Base-by-base conservation (phyloP, 2,888 invertebrate species). In the Drosophila borborema region DNA sequence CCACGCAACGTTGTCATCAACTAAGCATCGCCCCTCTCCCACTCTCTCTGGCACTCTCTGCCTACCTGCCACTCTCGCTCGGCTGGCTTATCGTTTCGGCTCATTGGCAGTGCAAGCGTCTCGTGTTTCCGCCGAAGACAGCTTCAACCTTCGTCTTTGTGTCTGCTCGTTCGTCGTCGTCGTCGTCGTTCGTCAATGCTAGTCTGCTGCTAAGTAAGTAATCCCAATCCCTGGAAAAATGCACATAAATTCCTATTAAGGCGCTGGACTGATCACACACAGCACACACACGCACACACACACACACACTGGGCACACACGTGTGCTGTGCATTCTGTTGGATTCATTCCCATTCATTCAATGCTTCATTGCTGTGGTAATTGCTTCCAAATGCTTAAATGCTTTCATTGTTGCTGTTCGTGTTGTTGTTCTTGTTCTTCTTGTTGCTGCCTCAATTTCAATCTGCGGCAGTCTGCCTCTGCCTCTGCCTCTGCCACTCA, bases 301-400 rank as follows among this genome's bases (percentile, higher is more conserved):
- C 12, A 40, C 31, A 43, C n/a, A 48, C 34, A 20, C 43, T 31
- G 43, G 20, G 45, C 49, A 61, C 40, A 23, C 55, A 45, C 62
- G 58, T 58, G 45, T 58, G 20, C 31, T 48, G 46, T 36, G 38
- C 46, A 60, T 60, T 60, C 49, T 31, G 31, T n/a, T 18, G 31
- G 49, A 31, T 60, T 40, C 66, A 72, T 75, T 76, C 68, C 70
- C 80, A 82, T 88, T 77, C 90, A 89, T 87, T 82, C 82, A 82
- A 81, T 81, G 89, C 90, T 80, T 84, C 89, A 89, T 80, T 91
- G 89, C 90, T 76, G 77, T 74, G 81, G 90, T 91, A 91, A 91
- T 90, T 91, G 90, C 90, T 90, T 86, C 86, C 86, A 88, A 91
- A 88, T 90, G 89, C 84, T 86, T 86, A 90, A 90, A 86, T 82